A percentile compares a stretch with the other conserved stretches of the same genome.
Evolutionary conservation across 2,113 vertebrate species (phyloP).

Genomic region (Puntigrus tetrazona): DNA sequence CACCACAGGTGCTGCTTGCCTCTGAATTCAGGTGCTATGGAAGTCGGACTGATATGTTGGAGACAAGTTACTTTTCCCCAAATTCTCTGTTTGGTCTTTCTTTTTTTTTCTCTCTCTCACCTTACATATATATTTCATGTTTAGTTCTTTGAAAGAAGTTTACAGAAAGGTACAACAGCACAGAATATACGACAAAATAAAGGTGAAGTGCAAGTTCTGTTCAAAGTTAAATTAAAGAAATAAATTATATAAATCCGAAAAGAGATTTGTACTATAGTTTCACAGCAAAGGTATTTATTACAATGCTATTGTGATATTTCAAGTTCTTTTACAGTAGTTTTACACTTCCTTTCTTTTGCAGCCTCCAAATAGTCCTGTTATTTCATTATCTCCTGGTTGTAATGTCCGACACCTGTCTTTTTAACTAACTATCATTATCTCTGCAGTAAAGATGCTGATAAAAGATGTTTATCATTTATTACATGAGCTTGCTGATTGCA

Average conservation of each 20-base stretch:
- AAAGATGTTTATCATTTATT: constrained; percentile 49
- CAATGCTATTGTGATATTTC: constrained; percentile 12
- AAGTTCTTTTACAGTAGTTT: constrained; percentile 34
- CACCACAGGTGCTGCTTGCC: neutral
- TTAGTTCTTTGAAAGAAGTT: neutral
- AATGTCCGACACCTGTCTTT: constrained; percentile 19
- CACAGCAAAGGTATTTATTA: neutral
- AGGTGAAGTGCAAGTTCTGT: neutral
- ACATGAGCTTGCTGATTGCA: constrained; percentile 46
- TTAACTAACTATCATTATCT: constrained; percentile 15
- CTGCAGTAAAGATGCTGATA: constrained; percentile 31
- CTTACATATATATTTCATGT: neutral
- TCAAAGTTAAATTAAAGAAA: neutral
- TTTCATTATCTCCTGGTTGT: neutral
- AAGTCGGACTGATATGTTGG: neutral
- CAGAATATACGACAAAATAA: neutral
- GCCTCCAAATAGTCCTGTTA: neutral
- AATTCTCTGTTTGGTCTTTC: neutral
- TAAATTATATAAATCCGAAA: too few relatives aligned
- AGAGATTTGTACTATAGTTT: neutral
- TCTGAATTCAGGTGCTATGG: neutral
- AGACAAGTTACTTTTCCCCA: neutral
- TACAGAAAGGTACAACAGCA: neutral
- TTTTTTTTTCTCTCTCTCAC: neutral
- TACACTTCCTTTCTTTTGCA: constrained; percentile 35